Evolutionary conservation across 2,113 vertebrate species (phyloP).

Genomic region (Rutilus rutilus): DNA sequence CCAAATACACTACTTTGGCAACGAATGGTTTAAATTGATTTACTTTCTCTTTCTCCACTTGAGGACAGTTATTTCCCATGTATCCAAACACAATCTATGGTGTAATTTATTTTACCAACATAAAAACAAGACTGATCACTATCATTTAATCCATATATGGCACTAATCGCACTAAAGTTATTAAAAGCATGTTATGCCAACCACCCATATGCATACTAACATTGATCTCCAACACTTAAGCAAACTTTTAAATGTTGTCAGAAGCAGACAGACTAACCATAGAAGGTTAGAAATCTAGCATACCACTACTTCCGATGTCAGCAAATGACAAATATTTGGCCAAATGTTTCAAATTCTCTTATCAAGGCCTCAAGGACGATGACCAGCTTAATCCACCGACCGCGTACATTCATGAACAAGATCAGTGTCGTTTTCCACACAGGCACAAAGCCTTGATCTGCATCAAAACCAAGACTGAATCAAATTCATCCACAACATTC

Average conservation of each 20-base stretch:
- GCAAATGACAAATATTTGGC: conserved; percentile 23
- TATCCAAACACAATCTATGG: neutral
- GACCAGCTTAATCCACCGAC: neutral
- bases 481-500: neutral
- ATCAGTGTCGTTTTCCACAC: neutral
- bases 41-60: neutral
- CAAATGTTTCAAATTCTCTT: neutral
- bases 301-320: neutral
- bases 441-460: neutral
- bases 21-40: neutral
- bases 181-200: neutral
- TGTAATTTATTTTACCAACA: neutral
- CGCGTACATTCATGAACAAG: neutral
- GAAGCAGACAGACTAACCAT: neutral
- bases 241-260: neutral
- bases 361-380: neutral
- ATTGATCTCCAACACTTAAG: neutral
- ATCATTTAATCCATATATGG: neutral
- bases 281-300: neutral
- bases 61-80: neutral
- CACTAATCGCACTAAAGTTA: neutral
- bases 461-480: neutral
- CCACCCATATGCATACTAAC: neutral
- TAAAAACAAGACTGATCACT: neutral
- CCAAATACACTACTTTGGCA: neutral